Conservation (phyloP, 2,797 vertebrate genomes). For the Lerista edwardsae region DNA sequence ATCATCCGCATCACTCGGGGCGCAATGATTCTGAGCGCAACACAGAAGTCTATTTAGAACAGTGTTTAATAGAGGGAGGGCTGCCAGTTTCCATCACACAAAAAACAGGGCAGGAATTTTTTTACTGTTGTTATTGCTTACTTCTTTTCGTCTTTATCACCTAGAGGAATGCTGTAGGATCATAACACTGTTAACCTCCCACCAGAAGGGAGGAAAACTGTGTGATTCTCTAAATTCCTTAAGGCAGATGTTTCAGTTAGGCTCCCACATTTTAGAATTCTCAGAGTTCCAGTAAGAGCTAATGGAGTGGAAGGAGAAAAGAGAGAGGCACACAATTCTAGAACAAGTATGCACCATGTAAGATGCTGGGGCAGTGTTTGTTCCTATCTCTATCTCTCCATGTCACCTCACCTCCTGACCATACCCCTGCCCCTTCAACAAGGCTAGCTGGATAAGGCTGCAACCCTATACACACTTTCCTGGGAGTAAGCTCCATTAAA, state of each 20-base stretch:
- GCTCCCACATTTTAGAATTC: constrained; percentile 21
- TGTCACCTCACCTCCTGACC: too few species aligned
- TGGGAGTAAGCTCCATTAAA: too few species aligned
- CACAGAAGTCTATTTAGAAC: constrained; percentile 28
- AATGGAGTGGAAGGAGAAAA: background rate
- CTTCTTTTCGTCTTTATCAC: constrained; percentile 4
- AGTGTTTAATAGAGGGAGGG: background rate
- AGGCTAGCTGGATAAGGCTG: too few species aligned
- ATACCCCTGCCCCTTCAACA: too few species aligned
- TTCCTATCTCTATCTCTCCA: too few species aligned
- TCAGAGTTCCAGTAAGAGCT: constrained; percentile 30
- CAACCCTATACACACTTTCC: too few species aligned
- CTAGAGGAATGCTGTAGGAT: fast-evolving
- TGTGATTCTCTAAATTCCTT: constrained; percentile 13
- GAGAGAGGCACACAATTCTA: background rate
- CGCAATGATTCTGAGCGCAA: constrained; percentile 40
- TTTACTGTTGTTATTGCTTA: constrained; percentile 22
- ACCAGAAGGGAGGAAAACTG: constrained; percentile 25
- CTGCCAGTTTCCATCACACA: constrained; percentile 1
- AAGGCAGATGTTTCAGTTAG: constrained; percentile 11
- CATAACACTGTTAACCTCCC: constrained; percentile 8
- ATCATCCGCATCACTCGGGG: background rate
- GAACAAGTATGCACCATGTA: too few species aligned
- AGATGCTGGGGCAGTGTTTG: too few species aligned
- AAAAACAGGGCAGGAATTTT: background rate